These are phyloP conservation scores for Pyrrhosoma nymphula DNA, from an alignment of 2,888 invertebrate genomes.

Conservation along the genomic window DNA sequence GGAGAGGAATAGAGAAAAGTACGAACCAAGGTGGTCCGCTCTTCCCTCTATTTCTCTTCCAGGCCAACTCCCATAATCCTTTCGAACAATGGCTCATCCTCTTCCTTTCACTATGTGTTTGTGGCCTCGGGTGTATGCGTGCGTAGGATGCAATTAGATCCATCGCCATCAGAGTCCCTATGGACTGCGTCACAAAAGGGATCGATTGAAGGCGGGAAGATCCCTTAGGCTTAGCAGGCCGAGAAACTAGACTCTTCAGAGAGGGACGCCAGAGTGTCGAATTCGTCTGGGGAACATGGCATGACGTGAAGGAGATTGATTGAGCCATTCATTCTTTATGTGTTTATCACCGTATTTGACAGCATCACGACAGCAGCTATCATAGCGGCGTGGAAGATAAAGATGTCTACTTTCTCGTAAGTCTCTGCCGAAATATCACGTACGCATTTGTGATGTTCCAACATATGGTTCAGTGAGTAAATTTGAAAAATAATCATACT, in stretches of 20 bases:
- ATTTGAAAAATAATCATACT: too few species aligned
- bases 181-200: neutral
- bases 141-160: neutral
- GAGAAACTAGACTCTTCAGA: neutral
- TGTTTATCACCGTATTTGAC: too few species aligned
- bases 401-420: too few species aligned
- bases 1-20: too few species aligned
- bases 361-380: too few species aligned
- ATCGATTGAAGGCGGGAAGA: neutral
- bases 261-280: neutral
- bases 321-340: neutral
- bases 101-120: neutral
- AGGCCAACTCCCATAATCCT: neutral
- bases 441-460: too few species aligned
- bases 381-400: too few species aligned
- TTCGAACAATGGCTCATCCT: neutral
- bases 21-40: too few species aligned
- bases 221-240: neutral
- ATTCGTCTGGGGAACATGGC: neutral
- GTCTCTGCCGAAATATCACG: too few species aligned
- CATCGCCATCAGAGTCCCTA: neutral
- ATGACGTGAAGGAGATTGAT: neutral
- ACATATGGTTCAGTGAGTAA: too few species aligned
- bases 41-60: neutral
- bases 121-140: neutral